phyloP scores from a whole-genome alignment of 2,113 vertebrate genomes.

The Amblyornis subalaris region DNA sequence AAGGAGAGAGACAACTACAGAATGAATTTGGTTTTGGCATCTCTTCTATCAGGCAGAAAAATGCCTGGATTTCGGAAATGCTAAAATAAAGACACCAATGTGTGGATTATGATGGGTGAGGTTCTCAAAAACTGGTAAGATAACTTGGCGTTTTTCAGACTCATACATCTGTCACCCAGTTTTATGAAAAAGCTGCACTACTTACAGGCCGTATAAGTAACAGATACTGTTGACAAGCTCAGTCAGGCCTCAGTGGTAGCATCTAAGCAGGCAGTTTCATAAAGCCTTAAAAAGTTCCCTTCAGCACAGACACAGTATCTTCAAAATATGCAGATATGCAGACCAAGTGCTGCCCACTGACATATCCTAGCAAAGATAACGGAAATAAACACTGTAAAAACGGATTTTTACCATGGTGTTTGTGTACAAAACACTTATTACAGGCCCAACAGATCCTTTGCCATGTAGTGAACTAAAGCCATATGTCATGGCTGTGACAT shows the following conservation, averaged over 20 bases:
- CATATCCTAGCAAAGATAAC: neutral
- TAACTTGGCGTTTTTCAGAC: neutral
- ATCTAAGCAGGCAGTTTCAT: neutral
- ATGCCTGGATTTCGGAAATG: neutral
- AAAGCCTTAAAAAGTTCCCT: neutral
- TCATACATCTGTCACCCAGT: neutral
- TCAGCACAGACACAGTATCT: neutral
- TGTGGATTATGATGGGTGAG: neutral
- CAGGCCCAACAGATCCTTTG: neutral
- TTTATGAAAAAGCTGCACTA: neutral
- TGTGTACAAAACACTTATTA: neutral
- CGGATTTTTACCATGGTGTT: neutral
- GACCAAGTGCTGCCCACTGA: neutral
- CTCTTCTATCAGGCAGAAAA: slow-evolving; percentile 22
- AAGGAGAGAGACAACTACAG: neutral
- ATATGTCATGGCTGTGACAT: neutral
- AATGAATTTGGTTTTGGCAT: slow-evolving; percentile 20
- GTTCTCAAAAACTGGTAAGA: neutral
- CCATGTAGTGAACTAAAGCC: neutral
- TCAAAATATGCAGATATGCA: neutral
- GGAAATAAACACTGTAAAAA: neutral
- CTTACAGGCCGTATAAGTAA: neutral
- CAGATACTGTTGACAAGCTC: neutral
- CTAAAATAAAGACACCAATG: neutral
- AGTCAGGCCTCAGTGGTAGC: neutral